Evolutionary conservation across 1,140 invertebrate species (phyloP).

Genomic region (Rhagoletis zephyria): DNA sequence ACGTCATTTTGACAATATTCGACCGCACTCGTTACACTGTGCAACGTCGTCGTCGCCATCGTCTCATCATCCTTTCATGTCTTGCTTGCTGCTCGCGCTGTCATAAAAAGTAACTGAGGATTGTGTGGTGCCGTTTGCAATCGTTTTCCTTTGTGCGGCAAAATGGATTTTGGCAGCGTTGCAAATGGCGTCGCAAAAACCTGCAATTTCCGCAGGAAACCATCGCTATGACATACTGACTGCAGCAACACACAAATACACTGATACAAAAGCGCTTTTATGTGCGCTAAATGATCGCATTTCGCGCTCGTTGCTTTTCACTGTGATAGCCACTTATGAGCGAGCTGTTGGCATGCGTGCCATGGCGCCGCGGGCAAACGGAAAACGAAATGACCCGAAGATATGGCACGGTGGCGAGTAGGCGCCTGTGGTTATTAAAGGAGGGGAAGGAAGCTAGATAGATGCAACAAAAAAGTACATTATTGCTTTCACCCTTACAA

Average conservation of each 20-base stretch:
- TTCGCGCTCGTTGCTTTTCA: neutral
- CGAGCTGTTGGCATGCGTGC: constrained; percentile 25
- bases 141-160: constrained; percentile 17
- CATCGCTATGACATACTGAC: neutral
- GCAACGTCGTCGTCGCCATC: no score
- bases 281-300: constrained; percentile 49
- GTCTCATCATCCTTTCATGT: constrained; percentile 4
- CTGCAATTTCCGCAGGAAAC: constrained; percentile 29
- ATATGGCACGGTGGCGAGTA: neutral
- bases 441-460: no score
- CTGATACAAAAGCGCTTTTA: constrained; percentile 6
- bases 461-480: no score
- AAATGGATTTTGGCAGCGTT: constrained; percentile 45
- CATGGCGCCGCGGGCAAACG: no score
- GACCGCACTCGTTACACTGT: no score
- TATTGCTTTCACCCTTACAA: no score
- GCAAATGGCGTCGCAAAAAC: constrained; percentile 43
- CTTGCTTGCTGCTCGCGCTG: neutral
- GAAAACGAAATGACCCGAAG: neutral
- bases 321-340: neutral
- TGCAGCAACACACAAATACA: neutral
- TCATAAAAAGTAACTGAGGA: constrained; percentile 17
- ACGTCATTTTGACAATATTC: no score
- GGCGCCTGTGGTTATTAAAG: neutral
- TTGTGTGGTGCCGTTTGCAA: neutral